Conservation (phyloP, 2,888 invertebrate genomes). For the Drosophila emarginata region DNA sequence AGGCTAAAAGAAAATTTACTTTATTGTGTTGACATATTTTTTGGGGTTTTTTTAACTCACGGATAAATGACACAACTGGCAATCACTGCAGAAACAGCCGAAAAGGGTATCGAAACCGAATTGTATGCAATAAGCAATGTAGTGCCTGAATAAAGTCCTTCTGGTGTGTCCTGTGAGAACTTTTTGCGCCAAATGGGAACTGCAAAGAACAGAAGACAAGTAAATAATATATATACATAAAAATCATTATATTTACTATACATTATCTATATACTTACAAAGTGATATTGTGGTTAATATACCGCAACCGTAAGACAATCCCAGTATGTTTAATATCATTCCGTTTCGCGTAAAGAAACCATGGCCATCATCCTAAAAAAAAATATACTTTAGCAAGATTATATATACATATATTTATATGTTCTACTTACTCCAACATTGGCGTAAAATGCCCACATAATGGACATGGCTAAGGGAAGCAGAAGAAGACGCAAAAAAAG, state of each 20-base stretch:
- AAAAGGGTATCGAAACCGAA: slow-evolving; percentile 91
- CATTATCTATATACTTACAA: slow-evolving; percentile 60
- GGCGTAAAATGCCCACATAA: slow-evolving; percentile 91
- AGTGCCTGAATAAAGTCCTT: slow-evolving; percentile 94
- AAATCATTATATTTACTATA: slow-evolving; percentile 11
- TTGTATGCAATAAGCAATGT: slow-evolving; percentile 92
- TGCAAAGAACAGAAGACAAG: slow-evolving; percentile 71
- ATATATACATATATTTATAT: neutral
- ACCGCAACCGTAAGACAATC: slow-evolving; percentile 81
- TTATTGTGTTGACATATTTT: neutral
- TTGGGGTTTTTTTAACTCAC: slow-evolving; percentile 82
- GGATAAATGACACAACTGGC: slow-evolving; percentile 89
- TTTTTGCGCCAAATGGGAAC: slow-evolving; percentile 93
- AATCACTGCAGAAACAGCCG: slow-evolving; percentile 88
- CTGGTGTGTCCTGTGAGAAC: slow-evolving; percentile 95
- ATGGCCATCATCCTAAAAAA: slow-evolving; percentile 79
- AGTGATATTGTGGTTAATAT: slow-evolving; percentile 80
- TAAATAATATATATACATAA: neutral
- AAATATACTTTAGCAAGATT: rapidly evolving
- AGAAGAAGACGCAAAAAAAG: slow-evolving; percentile 89
- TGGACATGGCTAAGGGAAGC: slow-evolving; percentile 89
- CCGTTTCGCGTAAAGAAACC: slow-evolving; percentile 82
- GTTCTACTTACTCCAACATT: slow-evolving; percentile 79
- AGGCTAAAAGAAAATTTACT: slow-evolving; percentile 58
- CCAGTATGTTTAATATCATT: slow-evolving; percentile 81